Evolutionary conservation across 2,888 invertebrate genomes (phyloP).

Genomic region (Hemaris fuciformis): DNA sequence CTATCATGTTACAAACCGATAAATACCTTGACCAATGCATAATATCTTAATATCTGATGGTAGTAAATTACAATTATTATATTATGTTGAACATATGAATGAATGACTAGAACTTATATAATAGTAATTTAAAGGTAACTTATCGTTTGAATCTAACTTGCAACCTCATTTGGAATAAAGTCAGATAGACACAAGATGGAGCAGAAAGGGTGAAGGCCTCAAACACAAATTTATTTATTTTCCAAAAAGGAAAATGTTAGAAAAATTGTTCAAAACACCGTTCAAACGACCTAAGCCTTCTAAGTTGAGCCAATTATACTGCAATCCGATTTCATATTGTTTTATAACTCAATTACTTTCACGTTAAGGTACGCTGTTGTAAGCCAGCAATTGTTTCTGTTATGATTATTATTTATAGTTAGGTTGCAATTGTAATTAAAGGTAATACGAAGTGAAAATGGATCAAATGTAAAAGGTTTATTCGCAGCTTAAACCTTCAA

Average conservation of each 20-base stretch:
- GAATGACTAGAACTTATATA: no score
- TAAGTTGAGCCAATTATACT: not conserved
- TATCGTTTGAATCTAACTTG: no score
- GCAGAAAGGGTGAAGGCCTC: no score
- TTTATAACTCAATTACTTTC: conserved; percentile 32
- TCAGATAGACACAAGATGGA: no score
- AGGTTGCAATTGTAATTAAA: conserved; percentile 44
- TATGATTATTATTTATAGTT: conserved; percentile 47
- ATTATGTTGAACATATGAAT: no score
- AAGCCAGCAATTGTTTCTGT: conserved; percentile 52
- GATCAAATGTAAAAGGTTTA: not conserved
- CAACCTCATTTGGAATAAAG: no score
- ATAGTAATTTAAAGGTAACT: no score
- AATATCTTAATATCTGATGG: not conserved
- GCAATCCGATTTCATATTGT: not conserved
- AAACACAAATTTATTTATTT: no score
- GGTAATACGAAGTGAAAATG: not conserved
- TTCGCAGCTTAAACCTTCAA: no score
- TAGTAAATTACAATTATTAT: not conserved
- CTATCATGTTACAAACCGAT: not conserved
- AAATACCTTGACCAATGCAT: not conserved
- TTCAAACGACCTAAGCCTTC: not conserved
- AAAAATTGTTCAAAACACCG: no score
- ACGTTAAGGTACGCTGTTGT: conserved; percentile 50
- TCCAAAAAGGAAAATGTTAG: no score